Conservation (phyloP, 2,888 invertebrate species). For the Drosophila histrio region DNA sequence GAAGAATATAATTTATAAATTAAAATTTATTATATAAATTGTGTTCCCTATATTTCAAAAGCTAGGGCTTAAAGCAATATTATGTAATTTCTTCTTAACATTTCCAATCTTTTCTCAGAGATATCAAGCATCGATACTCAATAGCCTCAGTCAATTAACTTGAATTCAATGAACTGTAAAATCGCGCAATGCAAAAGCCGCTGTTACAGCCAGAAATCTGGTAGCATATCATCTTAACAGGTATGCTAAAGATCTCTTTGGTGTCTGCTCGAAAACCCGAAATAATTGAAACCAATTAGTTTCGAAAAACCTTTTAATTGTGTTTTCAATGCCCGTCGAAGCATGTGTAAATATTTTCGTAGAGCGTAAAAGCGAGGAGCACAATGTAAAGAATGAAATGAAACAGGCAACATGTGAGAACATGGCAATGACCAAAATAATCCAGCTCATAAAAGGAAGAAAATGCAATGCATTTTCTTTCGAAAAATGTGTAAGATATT, state of each 20-base stretch:
- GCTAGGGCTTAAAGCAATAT: too few relatives aligned
- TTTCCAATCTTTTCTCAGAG: conserved; percentile 12
- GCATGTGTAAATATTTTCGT: conserved; percentile 76
- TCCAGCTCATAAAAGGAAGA: conserved; percentile 48
- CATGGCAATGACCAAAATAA: conserved; percentile 79
- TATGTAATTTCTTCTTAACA: too few relatives aligned
- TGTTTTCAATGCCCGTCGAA: conserved; percentile 53
- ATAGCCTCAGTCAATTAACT: conserved; percentile 69
- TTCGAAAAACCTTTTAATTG: conserved; percentile 79
- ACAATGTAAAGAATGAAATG: conserved; percentile 39
- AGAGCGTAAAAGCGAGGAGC: conserved; percentile 47
- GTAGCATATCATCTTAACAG: conserved; percentile 38
- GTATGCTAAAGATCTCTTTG: conserved; percentile 46
- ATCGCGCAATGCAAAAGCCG: conserved; percentile 70
- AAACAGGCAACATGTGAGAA: conserved; percentile 66
- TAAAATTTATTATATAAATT: too few relatives aligned
- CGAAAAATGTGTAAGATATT: conserved; percentile 56
- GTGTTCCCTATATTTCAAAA: too few relatives aligned
- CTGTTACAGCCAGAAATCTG: conserved; percentile 16
- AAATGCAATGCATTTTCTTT: conserved; percentile 55
- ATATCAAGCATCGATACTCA: conserved; percentile 18
- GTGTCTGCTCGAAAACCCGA: conserved; percentile 63
- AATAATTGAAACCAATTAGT: conserved; percentile 82
- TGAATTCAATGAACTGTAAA: conserved; percentile 65
- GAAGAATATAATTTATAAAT: too few relatives aligned